Conservation (phyloP, 2,113 vertebrate genomes). For the Anolis carolinensis region DNA sequence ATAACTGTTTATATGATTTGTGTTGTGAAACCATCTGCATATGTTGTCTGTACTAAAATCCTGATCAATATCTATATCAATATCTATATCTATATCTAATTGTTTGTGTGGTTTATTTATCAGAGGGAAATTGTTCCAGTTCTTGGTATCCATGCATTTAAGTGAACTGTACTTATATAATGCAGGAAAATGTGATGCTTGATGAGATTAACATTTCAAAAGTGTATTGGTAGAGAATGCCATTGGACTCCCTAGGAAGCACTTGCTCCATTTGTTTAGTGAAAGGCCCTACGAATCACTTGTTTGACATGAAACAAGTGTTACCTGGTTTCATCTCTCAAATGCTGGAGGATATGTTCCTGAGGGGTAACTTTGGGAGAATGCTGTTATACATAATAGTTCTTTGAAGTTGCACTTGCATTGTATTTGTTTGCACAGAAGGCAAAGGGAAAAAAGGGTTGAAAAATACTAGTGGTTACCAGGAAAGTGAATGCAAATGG, state of each 20-base stretch:
- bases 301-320: slow-evolving; percentile 11
- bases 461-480: slow-evolving; percentile 4
- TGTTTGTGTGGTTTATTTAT: background rate
- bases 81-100: no score
- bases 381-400: slow-evolving; percentile 17
- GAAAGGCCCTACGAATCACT: background rate
- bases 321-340: slow-evolving; percentile 29
- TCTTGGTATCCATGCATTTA: background rate
- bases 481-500: background rate
- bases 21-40: background rate
- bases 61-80: background rate
- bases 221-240: slow-evolving; percentile 8
- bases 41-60: background rate
- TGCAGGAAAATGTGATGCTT: slow-evolving; percentile 6
- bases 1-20: background rate
- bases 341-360: slow-evolving; percentile 40
- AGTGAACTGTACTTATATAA: background rate
- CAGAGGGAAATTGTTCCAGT: background rate
- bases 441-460: background rate
- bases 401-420: background rate
- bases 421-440: slow-evolving; percentile 21
- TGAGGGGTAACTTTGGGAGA: slow-evolving; percentile 20
- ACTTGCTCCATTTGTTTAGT: slow-evolving; percentile 13
- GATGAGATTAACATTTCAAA: slow-evolving; percentile 35
- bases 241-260: background rate